Evolutionary conservation across 2,888 invertebrate genomes (phyloP), one percentile per base, ranked within the genome.

Genomic region (Cerastis rubricosa): DNA sequence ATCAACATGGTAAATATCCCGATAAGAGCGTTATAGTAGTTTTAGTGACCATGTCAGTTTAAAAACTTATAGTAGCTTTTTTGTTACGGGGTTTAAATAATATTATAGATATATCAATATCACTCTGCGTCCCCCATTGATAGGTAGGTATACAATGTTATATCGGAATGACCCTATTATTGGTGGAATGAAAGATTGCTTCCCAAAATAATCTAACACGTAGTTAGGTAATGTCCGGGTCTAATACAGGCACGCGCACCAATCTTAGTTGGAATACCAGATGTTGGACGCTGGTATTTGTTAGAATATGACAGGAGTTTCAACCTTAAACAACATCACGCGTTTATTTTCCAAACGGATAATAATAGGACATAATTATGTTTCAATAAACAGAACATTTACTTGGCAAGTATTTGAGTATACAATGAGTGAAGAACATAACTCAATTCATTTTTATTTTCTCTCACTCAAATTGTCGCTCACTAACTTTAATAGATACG

Each of bases 171-270:
- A 59, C 59, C 22, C 17, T 68, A 68, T 71, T 71, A 65, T 64
- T 54, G 63, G 63, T 59, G 49, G 47, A 59, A 78, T 71, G 29
- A 45, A 72, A 70, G 72, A 81, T 77, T 70, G 40, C 49, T 19
- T 0, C 61, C 25, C 49, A 14, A 72, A n/a, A 81, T 72, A 72
- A 81, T 81, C 57, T 1, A 12, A 49, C 71, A 81, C 71, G 81
- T 76, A 81, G 47, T 81, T 81, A n/a, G n/a, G n/a, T n/a, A 76
- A 72, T 72, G 69, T 73, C 14, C 57, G 69, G 22, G 5, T 61
- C 12, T 72, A 70, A 61, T 29, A 67, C 63, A 14, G 67, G 67
- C 76, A 81, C 68, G 61, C 61, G 69, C 69, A 22, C n/a, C 59
- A 22, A 17, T 71, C 67, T 76, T 81, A 77, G 8, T 47, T 57